phyloP scores from a whole-genome alignment of 2,888 invertebrate species.

The Sisyra nigra region DNA sequence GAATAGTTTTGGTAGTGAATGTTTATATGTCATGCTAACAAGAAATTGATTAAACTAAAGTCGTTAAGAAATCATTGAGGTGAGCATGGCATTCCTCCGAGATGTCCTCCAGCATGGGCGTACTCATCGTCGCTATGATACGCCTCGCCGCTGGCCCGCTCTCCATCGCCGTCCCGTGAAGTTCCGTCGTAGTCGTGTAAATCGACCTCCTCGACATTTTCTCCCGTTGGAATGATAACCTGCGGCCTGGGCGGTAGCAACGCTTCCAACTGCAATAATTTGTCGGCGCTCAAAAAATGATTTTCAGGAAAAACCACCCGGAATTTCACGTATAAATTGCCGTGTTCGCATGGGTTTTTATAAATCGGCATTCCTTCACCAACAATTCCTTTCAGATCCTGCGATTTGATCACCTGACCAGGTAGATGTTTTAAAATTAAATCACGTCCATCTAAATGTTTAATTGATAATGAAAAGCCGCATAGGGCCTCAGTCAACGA shows the following conservation, averaged over 20 bases:
- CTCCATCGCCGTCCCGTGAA: slow-evolving; percentile 31
- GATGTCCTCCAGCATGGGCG: slow-evolving; percentile 42
- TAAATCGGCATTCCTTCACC: slow-evolving; percentile 86
- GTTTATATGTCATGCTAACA: background rate
- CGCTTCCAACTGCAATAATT: slow-evolving; percentile 50
- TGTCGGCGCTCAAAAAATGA: slow-evolving; percentile 55
- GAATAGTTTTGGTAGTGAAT: background rate
- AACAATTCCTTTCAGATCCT: slow-evolving; percentile 56
- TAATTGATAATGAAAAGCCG: slow-evolving; percentile 71
- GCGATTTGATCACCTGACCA: slow-evolving; percentile 73
- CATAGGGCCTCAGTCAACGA: slow-evolving; percentile 79
- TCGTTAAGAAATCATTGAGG: slow-evolving; percentile 43
- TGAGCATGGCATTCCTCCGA: slow-evolving; percentile 57
- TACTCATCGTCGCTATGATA: slow-evolving; percentile 57
- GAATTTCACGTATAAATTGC: slow-evolving; percentile 77
- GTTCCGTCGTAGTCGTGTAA: slow-evolving; percentile 49
- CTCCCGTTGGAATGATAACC: slow-evolving; percentile 56
- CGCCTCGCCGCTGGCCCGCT: slow-evolving; percentile 42
- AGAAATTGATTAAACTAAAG: slow-evolving; percentile 1
- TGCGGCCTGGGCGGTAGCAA: slow-evolving; percentile 56
- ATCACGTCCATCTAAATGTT: slow-evolving; percentile 78
- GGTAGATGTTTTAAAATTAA: slow-evolving; percentile 60
- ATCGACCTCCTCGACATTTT: slow-evolving; percentile 75
- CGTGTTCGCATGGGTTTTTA: slow-evolving; percentile 72
- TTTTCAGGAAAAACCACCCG: slow-evolving; percentile 70